phyloP scores from a whole-genome alignment of 2,113 vertebrate genomes.

The Oreochromis spilurus region DNA sequence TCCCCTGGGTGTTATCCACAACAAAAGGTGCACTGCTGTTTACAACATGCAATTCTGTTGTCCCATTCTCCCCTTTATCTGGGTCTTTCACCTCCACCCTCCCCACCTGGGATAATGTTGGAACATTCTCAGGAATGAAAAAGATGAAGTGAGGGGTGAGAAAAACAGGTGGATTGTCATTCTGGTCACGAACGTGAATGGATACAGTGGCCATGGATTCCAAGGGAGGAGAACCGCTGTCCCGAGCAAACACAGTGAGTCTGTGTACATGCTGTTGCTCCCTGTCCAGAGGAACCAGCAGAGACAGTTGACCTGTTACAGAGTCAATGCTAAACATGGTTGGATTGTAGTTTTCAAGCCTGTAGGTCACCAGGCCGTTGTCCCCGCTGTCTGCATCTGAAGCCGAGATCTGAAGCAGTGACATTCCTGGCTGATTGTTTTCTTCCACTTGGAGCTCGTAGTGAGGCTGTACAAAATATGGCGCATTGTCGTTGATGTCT shows the following conservation, averaged over 20 bases:
- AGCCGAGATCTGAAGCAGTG: constrained; percentile 58
- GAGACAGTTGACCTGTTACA: constrained; percentile 57
- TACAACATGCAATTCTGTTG: constrained; percentile 52
- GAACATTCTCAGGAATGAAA: constrained; percentile 69
- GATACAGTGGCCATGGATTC: constrained; percentile 49
- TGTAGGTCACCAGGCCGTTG: constrained; percentile 66
- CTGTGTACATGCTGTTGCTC: constrained; percentile 60
- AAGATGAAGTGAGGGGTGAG: constrained; percentile 67
- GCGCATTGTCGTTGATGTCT: constrained; percentile 74
- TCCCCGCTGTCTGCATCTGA: constrained; percentile 62
- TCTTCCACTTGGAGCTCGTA: constrained; percentile 65
- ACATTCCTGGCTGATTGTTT: constrained; percentile 64
- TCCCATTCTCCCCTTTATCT: constrained; percentile 69
- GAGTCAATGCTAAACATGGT: constrained; percentile 61
- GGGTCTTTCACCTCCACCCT: constrained; percentile 59
- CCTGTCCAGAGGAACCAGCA: constrained; percentile 63
- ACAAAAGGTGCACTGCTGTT: constrained; percentile 60
- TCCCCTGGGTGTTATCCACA: constrained; percentile 58
- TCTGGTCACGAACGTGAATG: constrained; percentile 68
- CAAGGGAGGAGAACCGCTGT: constrained; percentile 63
- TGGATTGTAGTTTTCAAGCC: constrained; percentile 35
- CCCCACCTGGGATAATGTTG: constrained; percentile 57
- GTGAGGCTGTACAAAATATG: constrained; percentile 53
- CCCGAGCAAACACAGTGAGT: constrained; percentile 65
- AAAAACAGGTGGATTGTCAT: constrained; percentile 74